Evolutionary conservation across 2,888 invertebrate genomes (phyloP), one percentile per base, ranked within the genome.

Genomic region (Agrotis puta): DNA sequence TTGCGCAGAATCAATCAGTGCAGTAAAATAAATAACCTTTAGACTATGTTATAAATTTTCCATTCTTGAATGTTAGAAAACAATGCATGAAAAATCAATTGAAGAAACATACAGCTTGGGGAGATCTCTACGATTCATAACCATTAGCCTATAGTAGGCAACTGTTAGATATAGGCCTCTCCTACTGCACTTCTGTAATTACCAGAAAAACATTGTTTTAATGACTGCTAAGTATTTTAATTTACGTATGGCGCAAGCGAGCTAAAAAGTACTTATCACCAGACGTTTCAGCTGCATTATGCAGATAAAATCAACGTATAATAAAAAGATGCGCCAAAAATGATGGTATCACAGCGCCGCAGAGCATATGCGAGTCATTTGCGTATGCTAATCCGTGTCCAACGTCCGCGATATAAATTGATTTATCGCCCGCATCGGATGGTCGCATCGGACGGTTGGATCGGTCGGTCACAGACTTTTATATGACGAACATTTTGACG

Each of bases 371-470:
- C 77, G 62, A 77, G 82, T 84, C 80, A 85, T 84, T 84, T 85
- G 70, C 74, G 84, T 84, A 84, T 85, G 84, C 75, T 84, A 85
- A 84, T 85, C 68, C 81, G 7, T 57, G 66, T 62, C 68, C 85
- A 64, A 56, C 75, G 70, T 66, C 43, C 80, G 70, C 71, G 68
- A 66, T 74, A 72, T 80, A 79, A 85, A 84, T 82, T 85, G 85
- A 84, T 84, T 85, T 85, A 84, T 83, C 74, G 76, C 67, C 64
- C 56, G 70, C 73, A 70, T 83, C 71, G 75, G 71, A 57, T 65
- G 56, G 64, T 51, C 5, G 68, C 72, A 64, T 82, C 70, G 74
- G 77, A 56, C 71, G 64, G 69, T 53, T 4, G 47, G 69, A 51
- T 68, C 59, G 63, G 56, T 64, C 54, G 62, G 51, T 56, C 70